Evolutionary conservation across 2,888 invertebrate genomes (phyloP), one percentile per base, ranked within the genome.

Genomic region (Drosophila nr. perissopoda): DNA sequence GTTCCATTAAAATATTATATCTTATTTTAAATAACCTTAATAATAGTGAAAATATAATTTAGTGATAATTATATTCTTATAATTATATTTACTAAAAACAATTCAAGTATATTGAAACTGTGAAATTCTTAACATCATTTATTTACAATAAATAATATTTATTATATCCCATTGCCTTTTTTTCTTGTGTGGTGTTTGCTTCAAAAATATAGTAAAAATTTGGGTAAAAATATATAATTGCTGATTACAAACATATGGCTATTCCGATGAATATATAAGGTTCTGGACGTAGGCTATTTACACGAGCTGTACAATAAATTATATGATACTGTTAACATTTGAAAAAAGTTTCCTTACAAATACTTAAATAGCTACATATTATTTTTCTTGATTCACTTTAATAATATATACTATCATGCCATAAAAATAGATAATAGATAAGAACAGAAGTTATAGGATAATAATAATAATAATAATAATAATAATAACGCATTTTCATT

Each of bases 1-100:
- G 25, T 68, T 52, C 27, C 27, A 38, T 31, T 38, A 52, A 36
- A 51, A 69, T 58, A 40, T 46, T 31, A 4, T 40, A 7, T 31
- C 13, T 21, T 27, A 7, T n/a, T 29, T 21, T 25, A 5, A 10
- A 53, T 2, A 34, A 18, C 40, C 18, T 11, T 11, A 10, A 18
- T 4, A 40, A n/a, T 13, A 56, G 29, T 57, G 21, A 33, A 33
- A 34, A 13, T 25, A n/a, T 8, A 13, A 2, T 16, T 18, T 60
- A 3, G 2, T 3, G 1, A 2, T 29, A 29, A 25, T 38, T 10
- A 7, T n/a, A 25, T 33, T 4, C 31, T 25, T 1, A 13, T 56
- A 27, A 8, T 0, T 31, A 10, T 31, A 31, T 31, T 3, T 0
- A 21, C 40, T 7, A n/a, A 27, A 13, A 27, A n/a, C 0, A 16